Conservation (phyloP, 1,140 invertebrate species). For the Brachionus paranguensis region DNA sequence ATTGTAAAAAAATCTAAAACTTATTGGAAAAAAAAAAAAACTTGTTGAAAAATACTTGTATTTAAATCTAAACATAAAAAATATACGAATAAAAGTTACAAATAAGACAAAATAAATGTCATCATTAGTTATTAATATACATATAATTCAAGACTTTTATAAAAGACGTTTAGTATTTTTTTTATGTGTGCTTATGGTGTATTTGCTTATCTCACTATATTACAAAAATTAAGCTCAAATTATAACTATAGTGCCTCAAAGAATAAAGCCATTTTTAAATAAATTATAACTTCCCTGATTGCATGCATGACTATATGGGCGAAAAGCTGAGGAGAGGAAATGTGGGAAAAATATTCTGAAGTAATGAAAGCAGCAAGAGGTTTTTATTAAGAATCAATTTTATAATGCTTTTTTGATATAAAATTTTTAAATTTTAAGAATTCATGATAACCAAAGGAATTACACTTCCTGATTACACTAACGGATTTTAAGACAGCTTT, state of each 20-base stretch:
- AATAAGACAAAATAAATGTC: too few relatives aligned
- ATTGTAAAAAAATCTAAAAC: too few relatives aligned
- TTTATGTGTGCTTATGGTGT: too few relatives aligned
- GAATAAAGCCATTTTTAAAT: background rate
- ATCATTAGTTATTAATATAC: too few relatives aligned
- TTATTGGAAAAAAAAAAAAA: too few relatives aligned
- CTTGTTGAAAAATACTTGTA: too few relatives aligned
- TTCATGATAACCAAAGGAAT: background rate
- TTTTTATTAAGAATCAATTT: background rate
- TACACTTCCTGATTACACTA: background rate
- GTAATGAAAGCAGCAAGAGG: slow-evolving; percentile 6
- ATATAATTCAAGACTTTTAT: too few relatives aligned
- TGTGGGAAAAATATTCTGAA: background rate
- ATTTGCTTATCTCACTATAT: too few relatives aligned
- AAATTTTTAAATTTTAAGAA: background rate
- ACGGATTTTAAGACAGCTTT: background rate
- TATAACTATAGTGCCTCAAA: background rate
- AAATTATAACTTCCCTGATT: background rate
- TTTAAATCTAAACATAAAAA: too few relatives aligned
- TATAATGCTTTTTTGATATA: background rate
- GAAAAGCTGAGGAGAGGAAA: background rate
- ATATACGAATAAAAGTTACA: too few relatives aligned
- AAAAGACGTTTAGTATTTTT: too few relatives aligned
- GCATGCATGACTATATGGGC: background rate
- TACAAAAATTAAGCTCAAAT: background rate